These are phyloP conservation scores for Pterophyllum scalare DNA, from an alignment of 2,113 vertebrate species.

Conservation along the genomic window DNA sequence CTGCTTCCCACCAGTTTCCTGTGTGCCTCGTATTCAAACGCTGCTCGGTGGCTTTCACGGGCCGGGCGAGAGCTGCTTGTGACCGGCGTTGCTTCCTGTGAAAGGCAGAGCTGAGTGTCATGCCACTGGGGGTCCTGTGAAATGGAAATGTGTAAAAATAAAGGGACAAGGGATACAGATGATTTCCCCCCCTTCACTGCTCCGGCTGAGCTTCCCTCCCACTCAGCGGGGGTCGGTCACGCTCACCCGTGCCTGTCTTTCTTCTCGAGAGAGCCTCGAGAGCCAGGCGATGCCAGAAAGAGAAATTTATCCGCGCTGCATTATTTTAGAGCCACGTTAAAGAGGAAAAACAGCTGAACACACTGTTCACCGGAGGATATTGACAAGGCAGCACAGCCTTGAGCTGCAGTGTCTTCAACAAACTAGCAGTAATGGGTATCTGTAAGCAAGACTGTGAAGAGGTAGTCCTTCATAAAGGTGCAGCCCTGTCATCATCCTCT, in stretches of 20 bases:
- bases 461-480: background rate
- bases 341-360: constrained; percentile 3
- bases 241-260: constrained; percentile 24
- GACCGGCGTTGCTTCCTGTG: background rate
- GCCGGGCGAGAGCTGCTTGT: background rate
- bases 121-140: constrained; percentile 18
- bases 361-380: constrained; percentile 11
- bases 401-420: background rate
- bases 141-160: constrained; percentile 55
- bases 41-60: constrained; percentile 13
- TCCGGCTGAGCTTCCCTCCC: constrained; percentile 43
- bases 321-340: constrained; percentile 20
- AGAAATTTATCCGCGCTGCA: constrained; percentile 26
- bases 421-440: background rate
- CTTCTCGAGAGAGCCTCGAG: background rate
- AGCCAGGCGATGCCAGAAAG: background rate
- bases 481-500: background rate
- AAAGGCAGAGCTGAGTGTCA: constrained; percentile 27
- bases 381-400: constrained; percentile 16
- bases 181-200: background rate
- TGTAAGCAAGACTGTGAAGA: background rate
- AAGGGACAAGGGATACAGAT: constrained; percentile 28
- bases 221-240: constrained; percentile 38
- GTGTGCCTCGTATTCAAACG: constrained; percentile 3
- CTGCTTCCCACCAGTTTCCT: constrained; percentile 9